A percentile compares a stretch with the other conserved stretches of the same genome.
Conservation (phyloP, 2,797 vertebrate species). For the Leptodactylus fallax region DNA sequence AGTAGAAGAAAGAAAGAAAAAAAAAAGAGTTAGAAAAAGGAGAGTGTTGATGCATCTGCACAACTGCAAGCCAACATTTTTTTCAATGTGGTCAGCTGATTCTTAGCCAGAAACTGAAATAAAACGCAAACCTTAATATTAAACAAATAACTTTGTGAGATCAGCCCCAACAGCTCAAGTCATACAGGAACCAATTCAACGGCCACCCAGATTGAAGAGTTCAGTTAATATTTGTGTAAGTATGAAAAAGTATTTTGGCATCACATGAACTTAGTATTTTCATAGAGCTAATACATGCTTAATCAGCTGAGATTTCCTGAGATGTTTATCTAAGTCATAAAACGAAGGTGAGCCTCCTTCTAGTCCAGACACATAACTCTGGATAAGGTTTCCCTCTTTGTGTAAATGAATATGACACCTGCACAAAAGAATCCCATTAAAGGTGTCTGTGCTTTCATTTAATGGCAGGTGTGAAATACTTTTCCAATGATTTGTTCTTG, state of each 20-base stretch:
- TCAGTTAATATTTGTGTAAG: constrained; percentile 57
- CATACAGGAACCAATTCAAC: constrained; percentile 31
- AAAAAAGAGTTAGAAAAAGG: neutral
- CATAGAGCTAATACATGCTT: constrained; percentile 49
- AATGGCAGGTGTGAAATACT: constrained; percentile 60
- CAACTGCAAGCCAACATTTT: constrained; percentile 9
- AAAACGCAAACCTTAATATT: constrained; percentile 55
- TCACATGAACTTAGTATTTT: constrained; percentile 41
- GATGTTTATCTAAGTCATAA: constrained; percentile 54
- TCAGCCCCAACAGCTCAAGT: constrained; percentile 44
- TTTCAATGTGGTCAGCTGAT: constrained; percentile 33
- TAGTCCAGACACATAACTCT: constrained; percentile 53
- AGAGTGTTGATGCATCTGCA: constrained; percentile 1
- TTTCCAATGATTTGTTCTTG: constrained; percentile 54
- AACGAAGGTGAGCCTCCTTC: constrained; percentile 33
- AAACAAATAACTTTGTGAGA: constrained; percentile 51
- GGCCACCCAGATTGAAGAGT: constrained; percentile 55
- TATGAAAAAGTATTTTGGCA: constrained; percentile 60
- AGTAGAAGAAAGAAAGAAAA: neutral
- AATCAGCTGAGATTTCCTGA: constrained; percentile 54
- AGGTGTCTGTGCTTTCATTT: constrained; percentile 9
- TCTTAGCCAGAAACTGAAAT: constrained; percentile 13
- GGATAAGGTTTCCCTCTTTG: constrained; percentile 55
- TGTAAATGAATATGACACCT: constrained; percentile 60
- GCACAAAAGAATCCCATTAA: constrained; percentile 38